Percentiles rank a stretch among this genome's conserved stretches.
Conservation (phyloP, 2,113 vertebrate species). For the Ellobius talpinus region DNA sequence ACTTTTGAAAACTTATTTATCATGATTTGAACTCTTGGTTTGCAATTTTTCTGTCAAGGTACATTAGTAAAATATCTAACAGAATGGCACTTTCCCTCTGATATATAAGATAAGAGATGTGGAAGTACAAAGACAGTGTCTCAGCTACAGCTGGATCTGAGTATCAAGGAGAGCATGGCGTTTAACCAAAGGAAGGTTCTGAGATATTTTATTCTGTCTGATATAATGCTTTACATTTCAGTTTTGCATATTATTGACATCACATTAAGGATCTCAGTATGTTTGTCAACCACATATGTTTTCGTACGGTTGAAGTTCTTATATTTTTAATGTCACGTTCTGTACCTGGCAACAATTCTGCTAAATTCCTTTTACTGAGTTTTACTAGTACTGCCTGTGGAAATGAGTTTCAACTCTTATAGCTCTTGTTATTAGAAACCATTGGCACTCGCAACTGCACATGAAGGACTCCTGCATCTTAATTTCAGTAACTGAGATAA, state of each 20-base stretch:
- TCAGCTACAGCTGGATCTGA: background rate
- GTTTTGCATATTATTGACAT: background rate
- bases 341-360: background rate
- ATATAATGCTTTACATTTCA: background rate
- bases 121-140: background rate
- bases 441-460: background rate
- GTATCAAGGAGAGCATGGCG: background rate
- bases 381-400: background rate
- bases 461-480: background rate
- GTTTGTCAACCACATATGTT: conserved; percentile 34
- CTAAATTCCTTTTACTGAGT: background rate
- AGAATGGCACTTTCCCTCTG: background rate
- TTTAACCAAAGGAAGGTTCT: background rate
- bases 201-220: background rate
- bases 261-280: background rate
- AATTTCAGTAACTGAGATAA: conserved; percentile 6
- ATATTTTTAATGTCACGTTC: background rate
- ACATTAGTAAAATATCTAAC: conserved; percentile 35
- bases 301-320: background rate
- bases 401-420: conserved; percentile 22
- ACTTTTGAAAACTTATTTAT: conserved; percentile 20
- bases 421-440: background rate
- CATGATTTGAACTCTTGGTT: background rate
- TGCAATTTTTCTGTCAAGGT: conserved; percentile 40
- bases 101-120: background rate